These are phyloP conservation scores for Tenrec ecaudatus DNA, from an alignment of 2,113 vertebrate genomes.

Conservation along the genomic window DNA sequence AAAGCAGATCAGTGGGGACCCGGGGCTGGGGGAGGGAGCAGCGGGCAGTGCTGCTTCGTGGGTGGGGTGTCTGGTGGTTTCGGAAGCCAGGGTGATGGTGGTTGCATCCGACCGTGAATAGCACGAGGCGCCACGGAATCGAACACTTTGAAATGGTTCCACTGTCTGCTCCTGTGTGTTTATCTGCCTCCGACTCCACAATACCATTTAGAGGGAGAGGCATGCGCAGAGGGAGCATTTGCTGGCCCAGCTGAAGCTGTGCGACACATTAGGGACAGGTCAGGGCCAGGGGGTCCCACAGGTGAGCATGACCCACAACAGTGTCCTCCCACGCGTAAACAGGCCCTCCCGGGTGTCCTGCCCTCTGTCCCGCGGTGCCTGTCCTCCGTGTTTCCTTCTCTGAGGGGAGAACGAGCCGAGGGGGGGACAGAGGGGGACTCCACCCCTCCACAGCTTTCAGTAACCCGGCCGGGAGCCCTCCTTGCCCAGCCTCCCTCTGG, in stretches of 20 bases:
- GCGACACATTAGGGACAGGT: no score
- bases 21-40: not conserved
- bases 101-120: no score
- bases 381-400: not conserved
- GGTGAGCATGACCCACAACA: no score
- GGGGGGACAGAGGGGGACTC: not conserved
- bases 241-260: not conserved
- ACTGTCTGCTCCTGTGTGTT: no score
- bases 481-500: no score
- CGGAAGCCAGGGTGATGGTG: not conserved
- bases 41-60: not conserved
- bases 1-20: not conserved
- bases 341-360: not conserved
- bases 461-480: not conserved
- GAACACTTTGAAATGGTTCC: not conserved
- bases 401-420: not conserved
- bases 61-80: not conserved
- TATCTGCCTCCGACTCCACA: not conserved
- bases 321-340: not conserved
- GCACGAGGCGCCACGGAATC: not conserved
- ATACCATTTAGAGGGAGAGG: not conserved
- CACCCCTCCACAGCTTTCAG: not conserved
- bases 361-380: not conserved
- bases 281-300: not conserved
- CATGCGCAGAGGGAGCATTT: no score